phyloP scores from a whole-genome alignment of 2,888 invertebrate species.

The Macrosiphum euphorbiae region DNA sequence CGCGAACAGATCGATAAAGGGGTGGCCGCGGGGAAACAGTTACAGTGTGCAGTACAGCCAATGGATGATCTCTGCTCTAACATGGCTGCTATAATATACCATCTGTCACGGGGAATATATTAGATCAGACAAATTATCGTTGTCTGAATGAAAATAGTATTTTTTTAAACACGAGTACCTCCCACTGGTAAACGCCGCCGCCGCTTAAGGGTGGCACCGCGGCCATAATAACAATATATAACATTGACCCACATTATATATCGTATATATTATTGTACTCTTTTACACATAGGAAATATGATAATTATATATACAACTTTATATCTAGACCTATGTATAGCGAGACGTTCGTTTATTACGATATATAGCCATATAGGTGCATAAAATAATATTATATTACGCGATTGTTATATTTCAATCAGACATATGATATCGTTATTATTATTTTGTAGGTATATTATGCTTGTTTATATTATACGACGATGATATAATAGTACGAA shows the following conservation, averaged over 20 bases:
- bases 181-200: conserved; percentile 39
- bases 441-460: background rate
- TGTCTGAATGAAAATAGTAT: conserved; percentile 48
- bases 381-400: background rate
- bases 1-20: conserved; percentile 52
- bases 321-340: background rate
- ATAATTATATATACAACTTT: background rate
- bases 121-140: conserved; percentile 58
- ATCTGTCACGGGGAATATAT: conserved; percentile 62
- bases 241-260: conserved; percentile 46
- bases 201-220: conserved; percentile 13
- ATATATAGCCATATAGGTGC: no score
- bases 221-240: background rate
- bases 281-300: background rate
- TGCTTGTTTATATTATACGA: background rate
- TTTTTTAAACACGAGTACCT: conserved; percentile 48
- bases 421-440: background rate
- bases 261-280: background rate
- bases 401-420: background rate
- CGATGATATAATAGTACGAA: background rate
- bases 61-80: conserved; percentile 63
- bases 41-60: conserved; percentile 57
- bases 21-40: conserved; percentile 64
- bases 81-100: conserved; percentile 62
- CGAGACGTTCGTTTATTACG: background rate